phyloP scores from a whole-genome alignment of 2,888 invertebrate genomes.

The Dryobota labecula region DNA sequence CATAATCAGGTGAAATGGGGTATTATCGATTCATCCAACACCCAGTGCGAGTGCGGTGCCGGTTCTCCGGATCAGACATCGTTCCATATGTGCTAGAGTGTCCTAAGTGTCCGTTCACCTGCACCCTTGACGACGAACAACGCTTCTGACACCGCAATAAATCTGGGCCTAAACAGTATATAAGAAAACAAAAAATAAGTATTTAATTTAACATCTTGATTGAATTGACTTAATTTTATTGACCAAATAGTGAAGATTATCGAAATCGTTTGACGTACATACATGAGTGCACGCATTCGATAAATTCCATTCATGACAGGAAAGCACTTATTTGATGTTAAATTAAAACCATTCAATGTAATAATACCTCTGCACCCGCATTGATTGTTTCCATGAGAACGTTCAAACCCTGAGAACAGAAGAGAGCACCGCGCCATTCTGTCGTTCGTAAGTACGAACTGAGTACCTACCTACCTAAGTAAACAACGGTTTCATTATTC shows the following conservation, averaged over 20 bases:
- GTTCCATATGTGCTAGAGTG: too few relatives aligned
- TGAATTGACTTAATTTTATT: neutral
- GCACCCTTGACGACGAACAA: too few relatives aligned
- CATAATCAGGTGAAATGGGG: neutral
- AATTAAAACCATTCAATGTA: slow-evolving; percentile 77
- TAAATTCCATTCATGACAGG: slow-evolving; percentile 56
- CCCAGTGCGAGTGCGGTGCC: neutral
- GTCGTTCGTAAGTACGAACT: slow-evolving; percentile 60
- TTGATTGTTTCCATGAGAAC: slow-evolving; percentile 86
- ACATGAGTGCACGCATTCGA: slow-evolving; percentile 43
- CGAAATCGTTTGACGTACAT: slow-evolving; percentile 18
- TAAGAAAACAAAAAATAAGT: neutral
- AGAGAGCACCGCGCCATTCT: slow-evolving; percentile 78
- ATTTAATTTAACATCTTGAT: neutral
- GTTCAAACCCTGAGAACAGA: slow-evolving; percentile 82
- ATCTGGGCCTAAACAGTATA: neutral
- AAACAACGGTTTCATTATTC: slow-evolving; percentile 67
- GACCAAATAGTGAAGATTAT: slow-evolving; percentile 4
- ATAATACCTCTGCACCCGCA: slow-evolving; percentile 79
- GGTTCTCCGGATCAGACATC: neutral
- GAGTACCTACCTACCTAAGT: too few relatives aligned
- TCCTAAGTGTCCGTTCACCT: neutral
- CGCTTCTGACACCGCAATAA: neutral
- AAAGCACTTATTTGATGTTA: slow-evolving; percentile 73
- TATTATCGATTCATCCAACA: neutral